These are phyloP conservation scores for Euspilapteryx auroguttella DNA, from an alignment of 2,888 invertebrate genomes.

Conservation along the genomic window DNA sequence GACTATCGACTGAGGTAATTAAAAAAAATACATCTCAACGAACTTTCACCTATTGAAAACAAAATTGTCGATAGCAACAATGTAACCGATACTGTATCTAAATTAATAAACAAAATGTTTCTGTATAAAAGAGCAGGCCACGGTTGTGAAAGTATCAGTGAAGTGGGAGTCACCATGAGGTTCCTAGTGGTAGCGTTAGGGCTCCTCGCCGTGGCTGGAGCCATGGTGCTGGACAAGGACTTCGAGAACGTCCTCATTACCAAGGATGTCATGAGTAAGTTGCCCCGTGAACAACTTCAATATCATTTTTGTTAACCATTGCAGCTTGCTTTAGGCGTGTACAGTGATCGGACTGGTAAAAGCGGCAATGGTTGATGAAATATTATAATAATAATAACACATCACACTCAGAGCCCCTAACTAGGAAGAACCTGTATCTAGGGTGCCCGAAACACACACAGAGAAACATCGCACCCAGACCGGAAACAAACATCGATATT, in stretches of 20 bases:
- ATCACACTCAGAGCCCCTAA: too few species aligned
- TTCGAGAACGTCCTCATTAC: constrained; percentile 19
- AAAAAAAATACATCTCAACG: too few species aligned
- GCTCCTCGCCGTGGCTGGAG: constrained; percentile 24
- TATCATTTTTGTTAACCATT: constrained; percentile 1
- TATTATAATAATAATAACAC: too few species aligned
- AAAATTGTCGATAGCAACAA: background rate
- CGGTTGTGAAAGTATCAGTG: background rate
- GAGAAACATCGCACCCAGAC: too few species aligned
- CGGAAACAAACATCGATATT: too few species aligned
- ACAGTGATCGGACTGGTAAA: too few species aligned
- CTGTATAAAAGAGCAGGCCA: background rate
- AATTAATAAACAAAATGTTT: background rate
- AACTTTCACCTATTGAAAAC: background rate
- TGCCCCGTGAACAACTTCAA: too few species aligned
- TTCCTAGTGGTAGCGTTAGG: constrained; percentile 21
- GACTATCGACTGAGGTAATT: too few species aligned
- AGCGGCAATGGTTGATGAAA: too few species aligned
- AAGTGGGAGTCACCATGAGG: constrained; percentile 16
- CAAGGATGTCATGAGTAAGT: constrained; percentile 33
- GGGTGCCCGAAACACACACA: too few species aligned
- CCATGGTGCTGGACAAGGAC: constrained; percentile 30
- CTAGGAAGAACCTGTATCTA: too few species aligned
- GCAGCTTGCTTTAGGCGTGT: too few species aligned
- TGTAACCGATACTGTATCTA: background rate